A percentile compares a stretch with the other conserved stretches of the same genome.
Conservation (phyloP, 2,113 vertebrate species). For the Motacilla alba region DNA sequence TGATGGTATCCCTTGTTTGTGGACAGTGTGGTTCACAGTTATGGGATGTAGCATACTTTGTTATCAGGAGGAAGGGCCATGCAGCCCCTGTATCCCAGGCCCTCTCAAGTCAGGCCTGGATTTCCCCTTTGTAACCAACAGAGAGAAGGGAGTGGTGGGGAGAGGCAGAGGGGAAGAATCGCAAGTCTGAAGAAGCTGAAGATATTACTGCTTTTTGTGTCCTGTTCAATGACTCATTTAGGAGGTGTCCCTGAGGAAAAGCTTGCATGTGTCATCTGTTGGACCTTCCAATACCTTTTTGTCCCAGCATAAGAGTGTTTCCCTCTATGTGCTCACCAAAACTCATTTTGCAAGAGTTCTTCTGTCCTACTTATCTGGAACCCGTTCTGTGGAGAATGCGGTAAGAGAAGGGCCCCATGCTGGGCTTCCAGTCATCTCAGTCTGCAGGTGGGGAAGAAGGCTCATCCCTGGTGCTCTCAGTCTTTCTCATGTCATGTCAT, state of each 20-base stretch:
- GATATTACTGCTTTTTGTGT: neutral
- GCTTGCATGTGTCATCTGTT: neutral
- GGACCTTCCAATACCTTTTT: neutral
- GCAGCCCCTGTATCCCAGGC: accelerated
- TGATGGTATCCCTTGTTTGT: accelerated
- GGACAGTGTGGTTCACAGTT: accelerated
- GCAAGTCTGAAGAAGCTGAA: neutral
- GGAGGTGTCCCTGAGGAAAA: neutral
- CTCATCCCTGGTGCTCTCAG: neutral
- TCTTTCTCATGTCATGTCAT: neutral
- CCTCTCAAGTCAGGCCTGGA: neutral
- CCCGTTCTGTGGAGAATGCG: neutral
- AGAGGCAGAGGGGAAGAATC: neutral
- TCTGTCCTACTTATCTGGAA: neutral
- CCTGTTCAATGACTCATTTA: neutral
- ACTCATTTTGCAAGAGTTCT: neutral
- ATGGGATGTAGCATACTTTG: neutral
- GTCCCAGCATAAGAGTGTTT: neutral
- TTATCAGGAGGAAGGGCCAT: neutral
- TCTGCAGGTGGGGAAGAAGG: neutral
- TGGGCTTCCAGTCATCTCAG: neutral
- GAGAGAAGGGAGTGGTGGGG: neutral
- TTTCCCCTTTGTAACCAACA: neutral
- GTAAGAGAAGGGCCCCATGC: neutral
- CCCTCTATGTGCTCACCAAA: neutral